Evolutionary conservation across 2,888 invertebrate genomes (phyloP).

Genomic region (Melanchra persicariae): DNA sequence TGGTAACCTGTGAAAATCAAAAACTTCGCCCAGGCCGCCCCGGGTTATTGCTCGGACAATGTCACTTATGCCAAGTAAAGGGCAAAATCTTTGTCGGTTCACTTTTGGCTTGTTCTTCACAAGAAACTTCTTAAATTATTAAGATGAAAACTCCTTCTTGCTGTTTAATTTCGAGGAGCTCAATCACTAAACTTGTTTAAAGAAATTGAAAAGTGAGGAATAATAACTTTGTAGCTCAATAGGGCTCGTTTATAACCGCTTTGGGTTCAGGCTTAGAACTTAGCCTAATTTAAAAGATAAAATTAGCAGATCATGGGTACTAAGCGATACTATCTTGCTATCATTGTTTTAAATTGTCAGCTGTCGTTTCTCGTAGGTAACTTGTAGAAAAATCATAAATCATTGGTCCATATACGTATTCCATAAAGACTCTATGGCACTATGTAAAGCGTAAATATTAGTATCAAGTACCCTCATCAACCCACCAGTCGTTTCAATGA

Average conservation of each 20-base stretch:
- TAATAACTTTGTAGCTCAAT: slow-evolving; percentile 33
- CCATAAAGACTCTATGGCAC: not conserved
- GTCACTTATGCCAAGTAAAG: slow-evolving; percentile 72
- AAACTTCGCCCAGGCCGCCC: slow-evolving; percentile 66
- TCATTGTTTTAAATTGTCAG: not conserved
- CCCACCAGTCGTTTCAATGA: slow-evolving; percentile 51
- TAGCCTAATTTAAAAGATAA: no score
- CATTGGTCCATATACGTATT: not conserved
- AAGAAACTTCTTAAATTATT: slow-evolving; percentile 65
- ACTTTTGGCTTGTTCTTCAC: slow-evolving; percentile 64
- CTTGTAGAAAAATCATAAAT: not conserved
- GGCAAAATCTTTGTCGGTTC: slow-evolving; percentile 66
- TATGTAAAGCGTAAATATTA: slow-evolving; percentile 28
- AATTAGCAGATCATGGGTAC: not conserved
- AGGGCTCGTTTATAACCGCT: not conserved
- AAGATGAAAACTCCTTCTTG: slow-evolving; percentile 61
- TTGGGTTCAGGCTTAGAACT: not conserved
- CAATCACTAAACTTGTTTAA: slow-evolving; percentile 32
- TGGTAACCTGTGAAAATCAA: slow-evolving; percentile 64
- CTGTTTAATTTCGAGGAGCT: slow-evolving; percentile 49
- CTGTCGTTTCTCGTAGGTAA: not conserved
- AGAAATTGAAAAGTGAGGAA: slow-evolving; percentile 13
- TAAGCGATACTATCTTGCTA: not conserved
- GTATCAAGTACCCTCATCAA: slow-evolving; percentile 52
- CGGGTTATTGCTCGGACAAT: slow-evolving; percentile 75